Percentiles rank a stretch among this genome's conserved stretches.
Conservation (phyloP, 2,797 vertebrate genomes). For the Cirrhinus mrigala region DNA sequence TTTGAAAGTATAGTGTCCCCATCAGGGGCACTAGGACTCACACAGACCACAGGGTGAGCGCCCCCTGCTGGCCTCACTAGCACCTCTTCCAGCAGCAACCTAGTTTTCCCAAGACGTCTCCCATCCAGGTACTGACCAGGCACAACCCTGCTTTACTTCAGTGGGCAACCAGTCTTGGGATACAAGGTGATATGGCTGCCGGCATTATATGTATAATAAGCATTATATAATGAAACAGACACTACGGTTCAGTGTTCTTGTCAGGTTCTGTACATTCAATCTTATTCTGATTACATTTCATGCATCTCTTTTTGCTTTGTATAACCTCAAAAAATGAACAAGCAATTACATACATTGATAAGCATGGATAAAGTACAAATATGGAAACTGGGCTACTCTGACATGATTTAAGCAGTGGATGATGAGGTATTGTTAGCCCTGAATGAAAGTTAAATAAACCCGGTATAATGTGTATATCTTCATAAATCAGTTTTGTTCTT, state of each 20-base stretch:
- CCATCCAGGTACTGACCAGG: too few relatives aligned
- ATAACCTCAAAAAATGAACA: not conserved
- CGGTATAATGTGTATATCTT: not conserved
- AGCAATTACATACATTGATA: not conserved
- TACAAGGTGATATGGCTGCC: too few relatives aligned
- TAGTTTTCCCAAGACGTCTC: too few relatives aligned
- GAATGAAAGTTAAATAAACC: not conserved
- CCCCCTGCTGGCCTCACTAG: too few relatives aligned
- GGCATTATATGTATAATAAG: too few relatives aligned
- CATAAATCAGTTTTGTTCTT: not conserved
- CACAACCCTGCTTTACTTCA: too few relatives aligned
- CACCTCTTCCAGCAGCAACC: too few relatives aligned
- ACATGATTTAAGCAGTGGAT: not conserved
- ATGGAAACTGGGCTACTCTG: not conserved
- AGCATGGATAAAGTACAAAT: not conserved
- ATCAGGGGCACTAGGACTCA: too few relatives aligned
- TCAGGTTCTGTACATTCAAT: not conserved
- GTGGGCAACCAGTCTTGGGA: too few relatives aligned
- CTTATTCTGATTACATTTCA: not conserved
- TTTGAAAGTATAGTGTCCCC: too few relatives aligned
- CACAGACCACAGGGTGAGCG: too few relatives aligned
- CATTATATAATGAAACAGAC: not conserved
- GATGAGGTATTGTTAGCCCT: not conserved
- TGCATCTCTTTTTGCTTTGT: not conserved
- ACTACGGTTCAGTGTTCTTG: not conserved